Evolutionary conservation across 1,140 invertebrate genomes (phyloP).

Genomic region (Teleopsis dalmanni): DNA sequence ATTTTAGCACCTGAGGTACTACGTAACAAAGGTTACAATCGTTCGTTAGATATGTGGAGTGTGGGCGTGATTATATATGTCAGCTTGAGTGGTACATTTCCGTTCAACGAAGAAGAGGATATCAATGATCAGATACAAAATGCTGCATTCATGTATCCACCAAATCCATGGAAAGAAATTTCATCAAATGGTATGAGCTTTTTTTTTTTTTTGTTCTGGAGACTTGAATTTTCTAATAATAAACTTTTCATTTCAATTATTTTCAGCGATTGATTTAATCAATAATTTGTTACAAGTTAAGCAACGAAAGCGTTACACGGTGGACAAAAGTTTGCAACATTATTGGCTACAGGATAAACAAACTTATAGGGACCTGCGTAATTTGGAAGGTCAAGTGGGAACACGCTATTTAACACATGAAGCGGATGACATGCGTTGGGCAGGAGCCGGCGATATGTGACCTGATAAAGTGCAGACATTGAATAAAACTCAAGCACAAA

Average conservation of each 20-base stretch:
- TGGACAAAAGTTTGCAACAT: conserved; percentile 92
- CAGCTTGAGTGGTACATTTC: conserved; percentile 94
- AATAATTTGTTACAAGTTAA: conserved; percentile 98
- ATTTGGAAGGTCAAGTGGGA: conserved; percentile 77
- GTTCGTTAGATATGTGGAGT: conserved; percentile 99
- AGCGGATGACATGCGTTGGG: conserved; percentile 91
- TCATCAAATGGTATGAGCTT: conserved; percentile 77
- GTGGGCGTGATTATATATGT: conserved; percentile 98
- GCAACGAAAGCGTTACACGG: conserved; percentile 91
- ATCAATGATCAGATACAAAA: conserved; percentile 99
- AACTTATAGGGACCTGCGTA: conserved; percentile 89
- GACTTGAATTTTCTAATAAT: not conserved
- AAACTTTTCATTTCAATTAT: not conserved
- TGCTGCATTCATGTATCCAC: conserved; percentile 99
- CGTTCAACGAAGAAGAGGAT: conserved; percentile 99
- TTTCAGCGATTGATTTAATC: conserved; percentile 92
- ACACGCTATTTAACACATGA: conserved; percentile 88
- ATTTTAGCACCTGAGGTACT: conserved; percentile 91
- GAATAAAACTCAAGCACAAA: no score
- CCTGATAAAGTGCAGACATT: conserved; percentile 20
- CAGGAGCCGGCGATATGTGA: conserved; percentile 46
- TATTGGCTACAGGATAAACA: conserved; percentile 93
- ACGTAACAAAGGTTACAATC: conserved; percentile 96
- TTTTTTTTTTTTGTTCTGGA: not conserved
- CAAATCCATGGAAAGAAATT: conserved; percentile 96